A percentile compares a stretch with the other conserved stretches of the same genome.
Evolutionary conservation across 2,113 vertebrate genomes (phyloP).

Genomic region (Crypturellus undulatus): DNA sequence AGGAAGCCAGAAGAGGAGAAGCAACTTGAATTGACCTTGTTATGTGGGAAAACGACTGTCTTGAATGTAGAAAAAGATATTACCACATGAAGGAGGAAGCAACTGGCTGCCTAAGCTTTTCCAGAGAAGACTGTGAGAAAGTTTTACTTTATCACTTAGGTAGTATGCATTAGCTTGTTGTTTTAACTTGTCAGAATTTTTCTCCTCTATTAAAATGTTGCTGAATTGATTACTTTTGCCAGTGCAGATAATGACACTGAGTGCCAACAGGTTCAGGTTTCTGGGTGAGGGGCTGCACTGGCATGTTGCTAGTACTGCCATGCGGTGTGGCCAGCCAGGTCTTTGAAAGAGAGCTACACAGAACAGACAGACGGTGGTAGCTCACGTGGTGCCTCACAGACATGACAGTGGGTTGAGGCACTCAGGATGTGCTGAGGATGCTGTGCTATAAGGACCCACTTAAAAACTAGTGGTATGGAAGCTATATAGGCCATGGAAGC

Average conservation of each 20-base stretch:
- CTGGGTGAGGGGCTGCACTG: not conserved
- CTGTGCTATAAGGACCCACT: accelerated
- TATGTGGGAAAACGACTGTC: not conserved
- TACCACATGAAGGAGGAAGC: not conserved
- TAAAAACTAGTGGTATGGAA: not conserved
- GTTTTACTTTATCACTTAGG: not conserved
- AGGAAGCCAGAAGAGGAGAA: not conserved
- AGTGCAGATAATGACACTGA: not conserved
- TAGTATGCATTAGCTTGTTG: not conserved
- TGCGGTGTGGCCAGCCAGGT: not conserved
- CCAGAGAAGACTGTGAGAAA: not conserved
- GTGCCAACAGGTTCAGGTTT: not conserved
- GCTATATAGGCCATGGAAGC: accelerated
- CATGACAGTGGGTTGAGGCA: not conserved
- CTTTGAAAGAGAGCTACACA: not conserved
- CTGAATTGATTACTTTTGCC: not conserved
- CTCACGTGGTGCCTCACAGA: not conserved
- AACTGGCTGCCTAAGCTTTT: not conserved
- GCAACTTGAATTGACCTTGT: not conserved
- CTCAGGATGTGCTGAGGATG: not conserved
- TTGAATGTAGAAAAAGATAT: not conserved
- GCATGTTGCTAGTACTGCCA: not conserved
- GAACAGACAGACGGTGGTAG: not conserved
- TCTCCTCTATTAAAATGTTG: not conserved
- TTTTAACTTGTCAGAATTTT: not conserved